Conservation (phyloP, 2,888 invertebrate species). For the Amiota mariae region DNA sequence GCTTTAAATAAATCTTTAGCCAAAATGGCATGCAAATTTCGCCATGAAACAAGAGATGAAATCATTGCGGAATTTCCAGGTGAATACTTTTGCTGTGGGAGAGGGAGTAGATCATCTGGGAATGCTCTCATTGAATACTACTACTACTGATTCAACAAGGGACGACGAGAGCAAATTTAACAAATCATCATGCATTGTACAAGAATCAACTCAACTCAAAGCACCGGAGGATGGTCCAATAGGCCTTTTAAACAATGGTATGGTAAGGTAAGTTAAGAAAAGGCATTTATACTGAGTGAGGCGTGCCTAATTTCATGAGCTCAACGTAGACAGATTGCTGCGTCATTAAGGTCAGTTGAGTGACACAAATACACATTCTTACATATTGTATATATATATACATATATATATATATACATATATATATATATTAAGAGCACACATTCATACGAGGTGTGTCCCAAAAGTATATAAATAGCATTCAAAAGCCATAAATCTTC, state of each 20-base stretch:
- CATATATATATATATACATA: neutral
- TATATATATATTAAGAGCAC: neutral
- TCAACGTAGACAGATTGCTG: conserved; percentile 55
- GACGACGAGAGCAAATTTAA: conserved; percentile 46
- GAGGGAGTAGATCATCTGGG: no score
- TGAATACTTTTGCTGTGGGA: conserved; percentile 51
- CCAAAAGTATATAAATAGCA: neutral
- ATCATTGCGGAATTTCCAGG: conserved; percentile 56
- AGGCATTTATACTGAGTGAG: conserved; percentile 19
- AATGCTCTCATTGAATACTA: no score
- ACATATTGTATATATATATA: no score
- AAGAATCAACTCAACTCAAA: conserved; percentile 27
- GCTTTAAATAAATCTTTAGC: conserved; percentile 61
- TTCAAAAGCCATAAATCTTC: no score
- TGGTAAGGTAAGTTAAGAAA: no score
- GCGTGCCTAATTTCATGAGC: conserved; percentile 62
- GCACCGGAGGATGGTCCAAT: no score
- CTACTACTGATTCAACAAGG: neutral
- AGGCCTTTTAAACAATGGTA: no score
- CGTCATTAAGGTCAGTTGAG: conserved; percentile 51
- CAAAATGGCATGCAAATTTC: conserved; percentile 61
- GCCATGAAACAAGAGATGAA: conserved; percentile 40
- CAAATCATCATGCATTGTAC: conserved; percentile 61
- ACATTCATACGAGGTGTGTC: neutral
- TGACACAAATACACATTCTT: conserved; percentile 1